phyloP scores from a whole-genome alignment of 2,888 invertebrate genomes.

The Notocelia uddmanniana region DNA sequence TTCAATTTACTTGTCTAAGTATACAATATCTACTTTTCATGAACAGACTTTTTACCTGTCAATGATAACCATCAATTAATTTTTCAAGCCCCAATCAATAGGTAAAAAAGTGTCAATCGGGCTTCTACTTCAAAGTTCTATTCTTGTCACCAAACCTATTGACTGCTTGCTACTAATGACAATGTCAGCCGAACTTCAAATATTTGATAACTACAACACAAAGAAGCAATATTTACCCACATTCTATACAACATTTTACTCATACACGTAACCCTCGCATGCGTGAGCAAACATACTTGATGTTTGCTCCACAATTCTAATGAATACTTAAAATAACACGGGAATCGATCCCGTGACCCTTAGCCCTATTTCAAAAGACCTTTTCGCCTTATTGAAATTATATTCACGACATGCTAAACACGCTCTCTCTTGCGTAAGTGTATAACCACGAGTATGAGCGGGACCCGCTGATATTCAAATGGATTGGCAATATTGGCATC shows the following conservation, averaged over 20 bases:
- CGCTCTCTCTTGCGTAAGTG: background rate
- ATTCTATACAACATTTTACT: background rate
- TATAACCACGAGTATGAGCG: background rate
- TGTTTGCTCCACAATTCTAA: conserved; percentile 26
- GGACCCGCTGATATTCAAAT: background rate
- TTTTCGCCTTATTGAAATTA: background rate
- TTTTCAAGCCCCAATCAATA: too few species aligned
- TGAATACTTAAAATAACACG: conserved; percentile 43
- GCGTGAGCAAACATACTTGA: conserved; percentile 15
- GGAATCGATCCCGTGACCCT: conserved; percentile 31
- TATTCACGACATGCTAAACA: background rate
- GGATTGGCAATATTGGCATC: background rate
- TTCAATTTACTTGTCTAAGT: too few species aligned
- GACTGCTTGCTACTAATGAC: conserved; percentile 1
- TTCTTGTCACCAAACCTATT: conserved; percentile 14
- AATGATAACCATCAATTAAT: background rate
- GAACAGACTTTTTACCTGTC: too few species aligned
- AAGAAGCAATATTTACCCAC: conserved; percentile 11
- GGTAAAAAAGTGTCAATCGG: too few species aligned
- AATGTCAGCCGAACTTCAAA: conserved; percentile 25
- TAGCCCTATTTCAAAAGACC: background rate
- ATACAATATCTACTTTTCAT: too few species aligned
- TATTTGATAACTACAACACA: background rate
- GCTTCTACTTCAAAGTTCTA: too few species aligned
- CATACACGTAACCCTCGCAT: background rate